Conservation (phyloP, 2,888 invertebrate species). For the Drosophila atripex region DNA sequence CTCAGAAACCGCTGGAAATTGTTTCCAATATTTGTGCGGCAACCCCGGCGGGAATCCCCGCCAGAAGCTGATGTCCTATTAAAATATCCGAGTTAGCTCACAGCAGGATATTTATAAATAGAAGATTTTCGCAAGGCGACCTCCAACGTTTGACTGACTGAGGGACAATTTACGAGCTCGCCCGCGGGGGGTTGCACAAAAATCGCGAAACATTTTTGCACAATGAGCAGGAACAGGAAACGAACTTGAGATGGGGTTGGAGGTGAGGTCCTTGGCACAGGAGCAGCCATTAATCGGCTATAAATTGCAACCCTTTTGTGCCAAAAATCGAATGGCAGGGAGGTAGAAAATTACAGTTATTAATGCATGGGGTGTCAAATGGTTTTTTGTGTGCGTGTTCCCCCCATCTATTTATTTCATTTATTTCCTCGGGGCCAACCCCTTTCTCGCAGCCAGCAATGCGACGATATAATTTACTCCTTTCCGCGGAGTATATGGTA, state of each 20-base stretch:
- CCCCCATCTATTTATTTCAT: constrained; percentile 24
- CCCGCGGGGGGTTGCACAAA: constrained; percentile 38
- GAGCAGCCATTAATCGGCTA: constrained; percentile 67
- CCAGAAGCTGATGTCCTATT: constrained; percentile 31
- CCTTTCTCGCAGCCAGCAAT: constrained; percentile 46
- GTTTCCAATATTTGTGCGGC: constrained; percentile 41
- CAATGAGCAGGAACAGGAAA: constrained; percentile 51
- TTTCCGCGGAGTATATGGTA: constrained; percentile 56
- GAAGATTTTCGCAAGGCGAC: constrained; percentile 13
- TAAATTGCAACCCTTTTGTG: constrained; percentile 76
- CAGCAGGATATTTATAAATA: constrained; percentile 16
- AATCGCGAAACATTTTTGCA: constrained; percentile 61
- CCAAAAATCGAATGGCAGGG: constrained; percentile 28
- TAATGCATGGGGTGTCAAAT: constrained; percentile 74
- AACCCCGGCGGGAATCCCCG: constrained; percentile 25
- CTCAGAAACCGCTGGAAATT: constrained; percentile 31
- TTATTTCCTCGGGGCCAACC: constrained; percentile 30
- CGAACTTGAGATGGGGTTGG: constrained; percentile 5
- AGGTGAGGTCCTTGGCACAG: constrained; percentile 45
- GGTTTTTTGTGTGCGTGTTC: constrained; percentile 26
- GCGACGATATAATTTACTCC: constrained; percentile 70
- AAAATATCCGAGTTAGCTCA: constrained; percentile 25
- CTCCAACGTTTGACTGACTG: constrained; percentile 34
- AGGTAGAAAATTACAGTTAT: constrained; percentile 72
- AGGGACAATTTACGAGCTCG: constrained; percentile 31